These are phyloP conservation scores for Sebastes variabilis DNA, from an alignment of 2,797 vertebrate genomes.

Conservation along the genomic window DNA sequence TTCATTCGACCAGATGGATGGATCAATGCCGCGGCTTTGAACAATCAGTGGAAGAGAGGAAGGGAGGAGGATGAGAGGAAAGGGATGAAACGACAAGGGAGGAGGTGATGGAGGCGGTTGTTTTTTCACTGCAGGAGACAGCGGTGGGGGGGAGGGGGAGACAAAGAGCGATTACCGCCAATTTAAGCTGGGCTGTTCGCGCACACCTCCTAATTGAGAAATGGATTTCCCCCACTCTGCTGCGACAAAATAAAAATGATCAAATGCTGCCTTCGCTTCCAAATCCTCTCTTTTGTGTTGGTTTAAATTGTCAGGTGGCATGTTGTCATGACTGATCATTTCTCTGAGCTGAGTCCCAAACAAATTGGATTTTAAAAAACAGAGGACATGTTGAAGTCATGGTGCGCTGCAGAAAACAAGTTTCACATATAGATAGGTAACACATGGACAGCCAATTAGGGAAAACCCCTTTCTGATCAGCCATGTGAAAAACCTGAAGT, in stretches of 20 bases:
- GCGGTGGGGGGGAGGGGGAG: background rate
- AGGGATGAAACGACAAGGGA: background rate
- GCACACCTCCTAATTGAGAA: constrained; percentile 8
- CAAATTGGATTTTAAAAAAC: background rate
- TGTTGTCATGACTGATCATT: constrained; percentile 7
- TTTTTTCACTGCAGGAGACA: constrained; percentile 20
- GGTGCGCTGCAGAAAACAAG: background rate
- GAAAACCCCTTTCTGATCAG: background rate
- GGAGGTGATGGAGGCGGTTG: background rate
- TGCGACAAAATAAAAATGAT: background rate
- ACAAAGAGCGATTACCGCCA: constrained; percentile 18
- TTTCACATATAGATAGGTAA: background rate
- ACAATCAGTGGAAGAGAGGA: background rate
- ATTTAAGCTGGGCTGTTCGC: background rate
- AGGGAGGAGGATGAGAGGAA: constrained; percentile 8
- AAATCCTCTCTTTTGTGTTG: background rate
- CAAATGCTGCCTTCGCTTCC: background rate
- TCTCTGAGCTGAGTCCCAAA: constrained; percentile 9
- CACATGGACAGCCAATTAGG: background rate
- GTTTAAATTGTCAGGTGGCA: background rate
- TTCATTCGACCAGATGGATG: constrained; percentile 1
- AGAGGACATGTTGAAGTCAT: background rate
- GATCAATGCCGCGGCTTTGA: constrained; percentile 27
- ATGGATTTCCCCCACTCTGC: constrained; percentile 13
- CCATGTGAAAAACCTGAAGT: background rate